Evolutionary conservation across 2,113 vertebrate species (phyloP).

Genomic region (Anoura caudifer): DNA sequence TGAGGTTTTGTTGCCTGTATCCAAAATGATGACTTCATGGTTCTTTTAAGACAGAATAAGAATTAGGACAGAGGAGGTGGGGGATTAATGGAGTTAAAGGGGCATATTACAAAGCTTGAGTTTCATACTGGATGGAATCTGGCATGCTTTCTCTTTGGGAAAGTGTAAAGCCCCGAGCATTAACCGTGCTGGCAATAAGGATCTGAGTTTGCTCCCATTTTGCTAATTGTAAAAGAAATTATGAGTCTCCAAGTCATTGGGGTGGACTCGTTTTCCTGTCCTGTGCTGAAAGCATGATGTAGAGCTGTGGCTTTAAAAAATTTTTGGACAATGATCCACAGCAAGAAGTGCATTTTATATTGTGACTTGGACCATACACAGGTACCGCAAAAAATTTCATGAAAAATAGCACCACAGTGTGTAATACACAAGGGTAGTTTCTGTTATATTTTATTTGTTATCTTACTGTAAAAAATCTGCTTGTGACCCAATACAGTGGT

Average conservation of each 20-base stretch:
- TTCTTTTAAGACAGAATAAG: slow-evolving; percentile 26
- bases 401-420: not conserved
- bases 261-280: slow-evolving; percentile 20
- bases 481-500: not conserved
- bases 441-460: not conserved
- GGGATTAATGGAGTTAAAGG: slow-evolving; percentile 8
- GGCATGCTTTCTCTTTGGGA: slow-evolving; percentile 32
- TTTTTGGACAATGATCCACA: not conserved
- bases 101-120: not conserved
- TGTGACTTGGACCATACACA: not conserved
- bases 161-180: slow-evolving; percentile 15
- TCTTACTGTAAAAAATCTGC: slow-evolving; percentile 15
- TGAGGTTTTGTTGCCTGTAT: slow-evolving; percentile 48
- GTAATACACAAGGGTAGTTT: not conserved
- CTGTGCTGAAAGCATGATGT: slow-evolving; percentile 41
- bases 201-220: not conserved
- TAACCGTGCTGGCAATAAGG: not conserved
- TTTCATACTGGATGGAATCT: not conserved
- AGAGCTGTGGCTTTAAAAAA: not conserved
- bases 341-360: not conserved
- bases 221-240: slow-evolving; percentile 31
- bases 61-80: not conserved
- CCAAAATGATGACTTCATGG: slow-evolving; percentile 62
- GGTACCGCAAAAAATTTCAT: not conserved
- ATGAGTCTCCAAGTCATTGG: not conserved